These are phyloP conservation scores for Actinemys pallida DNA, from an alignment of 2,113 vertebrate genomes.

Conservation along the genomic window DNA sequence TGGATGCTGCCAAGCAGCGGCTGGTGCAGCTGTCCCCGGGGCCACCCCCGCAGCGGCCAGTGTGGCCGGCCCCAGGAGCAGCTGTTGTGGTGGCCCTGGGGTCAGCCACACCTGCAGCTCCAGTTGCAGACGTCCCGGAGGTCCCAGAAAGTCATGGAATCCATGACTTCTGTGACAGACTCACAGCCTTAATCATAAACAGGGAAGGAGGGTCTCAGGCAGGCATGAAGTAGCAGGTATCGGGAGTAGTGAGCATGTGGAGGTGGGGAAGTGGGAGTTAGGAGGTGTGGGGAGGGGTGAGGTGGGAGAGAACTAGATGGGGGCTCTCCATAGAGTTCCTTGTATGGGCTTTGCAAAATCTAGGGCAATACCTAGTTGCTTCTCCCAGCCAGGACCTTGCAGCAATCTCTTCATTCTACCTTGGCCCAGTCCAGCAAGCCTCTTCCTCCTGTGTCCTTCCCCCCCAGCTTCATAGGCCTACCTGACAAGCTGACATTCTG, in stretches of 20 bases:
- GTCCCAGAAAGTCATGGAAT: too few species aligned
- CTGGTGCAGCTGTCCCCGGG: too few species aligned
- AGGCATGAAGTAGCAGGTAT: not conserved
- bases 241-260: not conserved
- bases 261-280: not conserved
- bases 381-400: not conserved
- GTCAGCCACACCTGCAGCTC: too few species aligned
- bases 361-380: not conserved
- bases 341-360: not conserved
- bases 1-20: too few species aligned
- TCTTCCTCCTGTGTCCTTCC: not conserved
- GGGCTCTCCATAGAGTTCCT: not conserved
- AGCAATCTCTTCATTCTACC: not conserved
- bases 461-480: not conserved
- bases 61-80: too few species aligned
- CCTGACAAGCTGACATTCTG: not conserved
- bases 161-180: too few species aligned
- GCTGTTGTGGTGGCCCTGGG: too few species aligned
- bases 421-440: not conserved
- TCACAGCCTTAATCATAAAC: not conserved
- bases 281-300: not conserved
- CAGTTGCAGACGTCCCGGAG: too few species aligned
- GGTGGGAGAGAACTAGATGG: not conserved
- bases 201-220: not conserved
- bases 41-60: too few species aligned